Evolutionary conservation across 2,888 invertebrate species (phyloP), one percentile per base, ranked within the genome.

Genomic region (Caenorhabditis sp.): DNA sequence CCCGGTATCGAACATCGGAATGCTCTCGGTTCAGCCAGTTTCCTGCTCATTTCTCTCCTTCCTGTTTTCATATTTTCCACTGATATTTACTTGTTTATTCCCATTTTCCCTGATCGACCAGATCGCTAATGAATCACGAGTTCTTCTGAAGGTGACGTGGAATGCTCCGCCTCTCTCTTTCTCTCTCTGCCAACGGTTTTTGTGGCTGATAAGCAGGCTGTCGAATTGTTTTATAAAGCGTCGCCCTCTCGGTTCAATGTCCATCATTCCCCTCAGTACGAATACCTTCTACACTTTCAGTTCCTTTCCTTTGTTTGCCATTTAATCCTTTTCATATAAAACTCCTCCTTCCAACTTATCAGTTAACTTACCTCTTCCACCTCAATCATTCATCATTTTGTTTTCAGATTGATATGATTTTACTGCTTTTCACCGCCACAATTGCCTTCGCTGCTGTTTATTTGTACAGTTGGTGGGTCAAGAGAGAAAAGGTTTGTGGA

Each of bases 41-140:
- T n/a, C 32, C 8, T 53, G 51, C 22, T 24, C 22, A 26, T 28
- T 2, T 28, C 5, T 32, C 60, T 60, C 28, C 67, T 56, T 67
- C 56, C 56, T 67, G 68, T 68, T 68, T 44, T 68, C 11, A n/a
- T 15, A 18, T 3, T 2, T 24, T 67, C 5, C 20, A 24, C 20
- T 26, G 44, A 13, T 37, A 35, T 76, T 67, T 67, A 76, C 61
- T 3, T 76, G 76, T 74, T 74, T 51, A 28, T 74, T 28, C 1
- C 44, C 0, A 9, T 8, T 13, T 20, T 18, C 15, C 47, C 26
- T 32, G 53, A 67, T 53, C 60, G 51, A 20, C 55, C 32, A 50
- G 65, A 67, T 60, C 74, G 60, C 47, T 51, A n/a, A 61, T 76
- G 60, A 67, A 76, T 76, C 76, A 76, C 76, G 67, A 53, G 76